These are phyloP conservation scores for Leucophenga varia DNA, from an alignment of 1,140 invertebrate genomes.

Conservation along the genomic window DNA sequence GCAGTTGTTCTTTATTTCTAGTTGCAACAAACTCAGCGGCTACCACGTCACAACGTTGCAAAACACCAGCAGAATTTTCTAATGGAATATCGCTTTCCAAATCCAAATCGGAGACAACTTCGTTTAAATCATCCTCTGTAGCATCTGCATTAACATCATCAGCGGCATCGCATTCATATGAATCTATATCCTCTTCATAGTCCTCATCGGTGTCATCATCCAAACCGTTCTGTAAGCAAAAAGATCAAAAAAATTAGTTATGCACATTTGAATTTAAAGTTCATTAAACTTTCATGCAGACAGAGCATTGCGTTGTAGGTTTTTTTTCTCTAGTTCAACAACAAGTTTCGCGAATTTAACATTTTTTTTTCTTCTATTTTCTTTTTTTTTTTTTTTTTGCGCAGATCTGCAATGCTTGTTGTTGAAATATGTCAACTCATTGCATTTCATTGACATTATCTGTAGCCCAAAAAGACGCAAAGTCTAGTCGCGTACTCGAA, in stretches of 20 bases:
- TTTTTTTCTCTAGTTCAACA: background rate
- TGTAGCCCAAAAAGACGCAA: too few species aligned
- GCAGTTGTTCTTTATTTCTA: slow-evolving; percentile 10
- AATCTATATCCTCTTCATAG: slow-evolving; percentile 24
- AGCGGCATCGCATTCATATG: slow-evolving; percentile 40
- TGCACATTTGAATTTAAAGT: slow-evolving; percentile 15
- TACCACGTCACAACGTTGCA: slow-evolving; percentile 17
- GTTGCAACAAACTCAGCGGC: slow-evolving; percentile 31
- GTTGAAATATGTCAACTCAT: too few species aligned
- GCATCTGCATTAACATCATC: slow-evolving; percentile 42
- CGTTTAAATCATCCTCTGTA: slow-evolving; percentile 51
- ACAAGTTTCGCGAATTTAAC: background rate
- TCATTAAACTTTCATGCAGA: too few species aligned
- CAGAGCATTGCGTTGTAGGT: background rate
- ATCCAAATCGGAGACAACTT: slow-evolving; percentile 46
- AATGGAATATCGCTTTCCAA: slow-evolving; percentile 31
- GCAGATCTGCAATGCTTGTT: too few species aligned
- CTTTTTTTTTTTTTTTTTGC: background rate
- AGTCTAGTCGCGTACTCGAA: too few species aligned
- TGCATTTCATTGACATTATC: too few species aligned
- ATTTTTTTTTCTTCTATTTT: background rate
- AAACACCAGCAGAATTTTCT: background rate
- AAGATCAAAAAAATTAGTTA: slow-evolving; percentile 4
- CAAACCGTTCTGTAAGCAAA: slow-evolving; percentile 30
- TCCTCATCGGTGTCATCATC: slow-evolving; percentile 38